Conservation (phyloP, 2,888 invertebrate species). For the Panzeria rudis region DNA sequence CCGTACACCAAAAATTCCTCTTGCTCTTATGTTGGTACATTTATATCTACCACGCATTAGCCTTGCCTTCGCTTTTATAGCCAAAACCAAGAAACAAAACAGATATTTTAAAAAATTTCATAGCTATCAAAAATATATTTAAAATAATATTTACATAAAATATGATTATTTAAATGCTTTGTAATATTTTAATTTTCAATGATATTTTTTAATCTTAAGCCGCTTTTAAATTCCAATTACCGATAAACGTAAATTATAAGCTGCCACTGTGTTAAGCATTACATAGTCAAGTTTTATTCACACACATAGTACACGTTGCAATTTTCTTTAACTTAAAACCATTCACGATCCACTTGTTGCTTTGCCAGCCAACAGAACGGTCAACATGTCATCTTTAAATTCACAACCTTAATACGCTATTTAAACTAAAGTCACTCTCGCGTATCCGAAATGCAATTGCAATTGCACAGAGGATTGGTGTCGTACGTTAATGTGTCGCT, state of each 20-base stretch:
- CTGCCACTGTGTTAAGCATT: constrained; percentile 57
- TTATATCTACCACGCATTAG: too few relatives aligned
- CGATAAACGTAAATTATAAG: constrained; percentile 69
- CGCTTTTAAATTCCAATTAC: constrained; percentile 64
- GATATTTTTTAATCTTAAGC: constrained; percentile 41
- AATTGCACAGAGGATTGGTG: constrained; percentile 72
- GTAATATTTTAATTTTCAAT: constrained; percentile 38
- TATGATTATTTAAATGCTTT: constrained; percentile 45
- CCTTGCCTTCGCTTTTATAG: too few relatives aligned
- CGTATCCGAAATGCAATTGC: constrained; percentile 24
- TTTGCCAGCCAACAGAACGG: background rate
- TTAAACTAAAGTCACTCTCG: constrained; percentile 39
- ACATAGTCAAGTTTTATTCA: background rate
- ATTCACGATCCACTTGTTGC: constrained; percentile 55
- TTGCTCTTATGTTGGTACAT: too few relatives aligned
- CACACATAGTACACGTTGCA: background rate
- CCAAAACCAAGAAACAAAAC: too few relatives aligned
- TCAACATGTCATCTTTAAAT: constrained; percentile 50
- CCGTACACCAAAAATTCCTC: too few relatives aligned
- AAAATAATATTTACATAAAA: constrained; percentile 43
- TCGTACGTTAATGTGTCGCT: constrained; percentile 83
- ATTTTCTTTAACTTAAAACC: background rate
- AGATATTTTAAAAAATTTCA: too few relatives aligned
- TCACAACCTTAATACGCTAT: constrained; percentile 49
- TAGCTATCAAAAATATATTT: background rate